Evolutionary conservation across 1,140 invertebrate genomes (phyloP).

Genomic region (Diachasmimorpha longicaudata): DNA sequence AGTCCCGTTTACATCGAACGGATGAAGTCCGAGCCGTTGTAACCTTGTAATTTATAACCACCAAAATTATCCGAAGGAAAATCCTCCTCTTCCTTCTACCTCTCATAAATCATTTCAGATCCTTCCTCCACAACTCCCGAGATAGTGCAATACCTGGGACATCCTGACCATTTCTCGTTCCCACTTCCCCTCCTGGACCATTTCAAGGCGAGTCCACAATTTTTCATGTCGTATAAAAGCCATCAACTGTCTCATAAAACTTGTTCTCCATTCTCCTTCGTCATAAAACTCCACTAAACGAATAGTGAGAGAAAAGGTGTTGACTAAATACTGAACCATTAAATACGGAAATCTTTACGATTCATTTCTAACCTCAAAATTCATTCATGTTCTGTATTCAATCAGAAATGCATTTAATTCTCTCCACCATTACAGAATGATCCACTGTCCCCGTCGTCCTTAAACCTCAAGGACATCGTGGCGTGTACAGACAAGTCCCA

Average conservation of each 20-base stretch:
- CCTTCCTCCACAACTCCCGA: neutral
- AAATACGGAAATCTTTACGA: too few relatives aligned
- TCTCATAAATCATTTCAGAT: neutral
- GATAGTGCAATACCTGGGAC: neutral
- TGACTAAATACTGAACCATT: too few relatives aligned
- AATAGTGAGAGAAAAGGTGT: too few relatives aligned
- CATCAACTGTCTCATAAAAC: neutral
- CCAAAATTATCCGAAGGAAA: too few relatives aligned
- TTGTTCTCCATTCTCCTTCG: neutral
- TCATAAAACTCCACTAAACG: neutral
- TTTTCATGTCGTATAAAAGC: slow-evolving; percentile 7
- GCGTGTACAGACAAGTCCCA: slow-evolving; percentile 72
- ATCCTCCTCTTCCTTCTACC: too few relatives aligned
- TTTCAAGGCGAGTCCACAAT: neutral
- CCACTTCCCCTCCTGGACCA: neutral
- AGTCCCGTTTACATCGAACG: too few relatives aligned
- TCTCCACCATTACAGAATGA: slow-evolving; percentile 11
- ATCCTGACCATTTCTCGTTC: neutral
- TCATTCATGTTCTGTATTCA: too few relatives aligned
- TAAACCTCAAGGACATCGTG: slow-evolving; percentile 59
- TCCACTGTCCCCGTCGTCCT: neutral
- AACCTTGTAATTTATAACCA: too few relatives aligned
- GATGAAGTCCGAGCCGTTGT: too few relatives aligned
- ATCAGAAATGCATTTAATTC: too few relatives aligned
- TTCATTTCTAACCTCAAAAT: too few relatives aligned